Percentiles rank a stretch among this genome's conserved stretches.
Conservation (phyloP, 2,888 invertebrate species). For the Hydriomena furcata region DNA sequence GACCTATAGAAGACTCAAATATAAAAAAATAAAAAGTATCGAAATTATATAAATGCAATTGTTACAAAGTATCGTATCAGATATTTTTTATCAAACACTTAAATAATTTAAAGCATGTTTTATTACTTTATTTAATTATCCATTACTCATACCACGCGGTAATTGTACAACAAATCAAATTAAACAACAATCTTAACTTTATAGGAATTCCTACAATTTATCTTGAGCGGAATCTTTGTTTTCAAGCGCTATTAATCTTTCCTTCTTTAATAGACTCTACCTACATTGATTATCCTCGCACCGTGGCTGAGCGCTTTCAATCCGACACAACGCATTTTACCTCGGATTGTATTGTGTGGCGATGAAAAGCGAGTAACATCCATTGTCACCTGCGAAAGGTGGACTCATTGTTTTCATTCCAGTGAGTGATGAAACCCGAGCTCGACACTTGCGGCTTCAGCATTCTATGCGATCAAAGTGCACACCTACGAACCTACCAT, state of each 20-base stretch:
- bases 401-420: slow-evolving; percentile 67
- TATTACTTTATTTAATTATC: not conserved
- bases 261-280: slow-evolving; percentile 17
- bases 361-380: slow-evolving; percentile 41
- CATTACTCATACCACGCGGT: not conserved
- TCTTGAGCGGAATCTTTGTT: slow-evolving; percentile 22
- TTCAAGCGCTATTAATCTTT: slow-evolving; percentile 29
- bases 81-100: no score
- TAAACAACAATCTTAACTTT: slow-evolving; percentile 3
- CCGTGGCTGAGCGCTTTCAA: slow-evolving; percentile 21
- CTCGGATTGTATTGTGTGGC: slow-evolving; percentile 27
- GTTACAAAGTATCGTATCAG: no score
- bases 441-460: slow-evolving; percentile 55
- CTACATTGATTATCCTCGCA: slow-evolving; percentile 16
- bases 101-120: no score
- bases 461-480: slow-evolving; percentile 41
- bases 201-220: slow-evolving; percentile 6
- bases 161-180: not conserved
- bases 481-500: slow-evolving; percentile 31
- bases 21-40: no score
- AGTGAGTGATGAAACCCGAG: slow-evolving; percentile 56
- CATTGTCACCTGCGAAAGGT: slow-evolving; percentile 60
- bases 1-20: no score
- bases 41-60: no score
- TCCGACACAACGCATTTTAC: slow-evolving; percentile 23